Evolutionary conservation across 2,113 vertebrate genomes (phyloP), one percentile per base, ranked within the genome.

Genomic region (Apus apus): DNA sequence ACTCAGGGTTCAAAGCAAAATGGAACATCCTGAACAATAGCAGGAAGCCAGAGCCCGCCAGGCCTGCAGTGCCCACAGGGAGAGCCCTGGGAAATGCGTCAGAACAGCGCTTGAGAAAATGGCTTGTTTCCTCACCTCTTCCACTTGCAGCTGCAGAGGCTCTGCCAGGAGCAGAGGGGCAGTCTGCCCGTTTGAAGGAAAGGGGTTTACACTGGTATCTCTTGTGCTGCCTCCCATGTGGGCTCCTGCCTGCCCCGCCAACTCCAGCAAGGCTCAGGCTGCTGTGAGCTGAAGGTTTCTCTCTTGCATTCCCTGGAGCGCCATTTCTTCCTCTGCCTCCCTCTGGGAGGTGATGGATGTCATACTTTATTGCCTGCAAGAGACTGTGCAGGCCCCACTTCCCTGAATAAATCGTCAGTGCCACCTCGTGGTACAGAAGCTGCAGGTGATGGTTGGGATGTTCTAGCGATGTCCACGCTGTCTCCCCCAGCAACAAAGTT

Each of bases 341-440:
- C 88, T 51, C 30, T 0, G 22, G 77, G 91, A 51, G 45, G 76
- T 81, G 80, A 38, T 78, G 45, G 77, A 72, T 95, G 66, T 81
- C 17, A 15, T 5, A 2, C 4, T 84, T 51, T 4, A 20, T 8
- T 51, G 92, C 73, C 58, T 83, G 16, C 11, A 13, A 56, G 65
- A 38, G 76, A 0, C 36, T 5, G 2, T 57, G 34, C 36, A 26
- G 67, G 34, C 88, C 88, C 62, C n/a, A 34, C 11, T 85, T 84
- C 73, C 34, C 83, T 7, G 64, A 66, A 22, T 67, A 93, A 89
- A 78, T 64, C 94, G 87, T 89, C 90, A 92, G 89, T 96, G 95
- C 95, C 96, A 94, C 94, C 95, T 78, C 87, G 96, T 96, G 96
- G 95, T 85, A 26, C 81, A 81, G 92, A 34, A 72, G 58, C 85